Evolutionary conservation across 2,797 vertebrate genomes (phyloP).

Genomic region (Rhinophrynus dorsalis): DNA sequence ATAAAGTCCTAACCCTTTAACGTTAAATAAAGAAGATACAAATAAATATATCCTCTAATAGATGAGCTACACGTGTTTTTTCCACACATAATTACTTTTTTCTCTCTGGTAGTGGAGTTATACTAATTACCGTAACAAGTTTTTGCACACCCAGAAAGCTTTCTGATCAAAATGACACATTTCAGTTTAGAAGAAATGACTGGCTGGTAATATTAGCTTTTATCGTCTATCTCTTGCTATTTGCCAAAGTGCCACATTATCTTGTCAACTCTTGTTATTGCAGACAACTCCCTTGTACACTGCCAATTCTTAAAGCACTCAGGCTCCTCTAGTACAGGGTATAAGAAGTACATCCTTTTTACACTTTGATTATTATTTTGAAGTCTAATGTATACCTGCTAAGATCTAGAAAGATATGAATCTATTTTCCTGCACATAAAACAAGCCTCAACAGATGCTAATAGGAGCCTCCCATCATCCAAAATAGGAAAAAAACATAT

Average conservation of each 20-base stretch:
- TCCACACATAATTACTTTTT: neutral
- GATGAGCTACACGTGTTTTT: too few species aligned
- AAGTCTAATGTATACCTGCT: constrained; percentile 29
- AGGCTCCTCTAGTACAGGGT: constrained; percentile 3
- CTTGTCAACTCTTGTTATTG: constrained; percentile 41
- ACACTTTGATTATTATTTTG: constrained; percentile 35
- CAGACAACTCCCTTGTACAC: constrained; percentile 23
- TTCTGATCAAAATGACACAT: constrained; percentile 41
- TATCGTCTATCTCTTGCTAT: constrained; percentile 37
- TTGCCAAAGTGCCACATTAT: constrained; percentile 48
- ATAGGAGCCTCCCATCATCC: neutral
- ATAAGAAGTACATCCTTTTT: constrained; percentile 13
- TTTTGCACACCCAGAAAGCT: constrained; percentile 40
- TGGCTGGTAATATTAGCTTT: constrained; percentile 44
- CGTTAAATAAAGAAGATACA: too few species aligned
- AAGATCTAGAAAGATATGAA: neutral
- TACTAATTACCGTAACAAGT: constrained; percentile 22
- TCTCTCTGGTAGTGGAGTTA: neutral
- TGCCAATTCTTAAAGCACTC: constrained; percentile 31
- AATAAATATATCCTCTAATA: too few species aligned
- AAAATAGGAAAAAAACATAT: too few species aligned
- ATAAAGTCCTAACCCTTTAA: too few species aligned
- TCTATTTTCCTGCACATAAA: neutral
- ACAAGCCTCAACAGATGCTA: neutral
- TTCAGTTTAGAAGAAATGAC: constrained; percentile 43